A percentile compares a stretch with the other conserved stretches of the same genome.
Evolutionary conservation across 1,140 invertebrate genomes (phyloP).

Genomic region (Euglossa dilemma): DNA sequence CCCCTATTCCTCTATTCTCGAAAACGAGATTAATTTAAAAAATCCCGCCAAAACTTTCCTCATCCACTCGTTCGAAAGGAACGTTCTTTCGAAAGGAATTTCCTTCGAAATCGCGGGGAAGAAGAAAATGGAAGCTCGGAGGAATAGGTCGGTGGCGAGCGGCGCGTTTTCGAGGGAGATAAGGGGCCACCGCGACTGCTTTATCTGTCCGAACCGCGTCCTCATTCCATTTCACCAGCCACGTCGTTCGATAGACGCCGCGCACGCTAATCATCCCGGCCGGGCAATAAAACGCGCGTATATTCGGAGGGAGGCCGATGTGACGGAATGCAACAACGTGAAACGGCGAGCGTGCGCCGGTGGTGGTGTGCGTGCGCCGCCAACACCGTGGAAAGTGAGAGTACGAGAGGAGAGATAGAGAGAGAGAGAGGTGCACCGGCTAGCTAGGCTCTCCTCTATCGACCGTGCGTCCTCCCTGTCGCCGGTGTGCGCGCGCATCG

Average conservation of each 20-base stretch:
- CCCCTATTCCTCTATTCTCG: too few relatives aligned
- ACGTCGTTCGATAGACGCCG: constrained; percentile 22
- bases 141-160: not conserved
- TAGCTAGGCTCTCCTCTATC: not conserved
- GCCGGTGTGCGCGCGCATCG: not conserved
- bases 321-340: constrained; percentile 27
- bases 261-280: constrained; percentile 26
- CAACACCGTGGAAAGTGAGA: constrained; percentile 57
- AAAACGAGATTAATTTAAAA: too few relatives aligned
- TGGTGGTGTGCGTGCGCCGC: constrained; percentile 1
- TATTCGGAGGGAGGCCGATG: constrained; percentile 18
- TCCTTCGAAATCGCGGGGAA: too few relatives aligned
- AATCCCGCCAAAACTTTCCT: too few relatives aligned
- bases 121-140: not conserved
- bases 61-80: too few relatives aligned
- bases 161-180: constrained; percentile 26
- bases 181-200: constrained; percentile 13
- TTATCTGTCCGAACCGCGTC: constrained; percentile 34
- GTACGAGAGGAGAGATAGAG: not conserved
- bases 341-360: not conserved
- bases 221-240: constrained; percentile 33
- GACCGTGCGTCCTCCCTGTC: not conserved
- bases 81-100: too few relatives aligned
- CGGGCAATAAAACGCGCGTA: constrained; percentile 32
- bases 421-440: not conserved